Base-by-base conservation (phyloP, 2,797 vertebrate species). In the Amphiprion clarkii region DNA sequence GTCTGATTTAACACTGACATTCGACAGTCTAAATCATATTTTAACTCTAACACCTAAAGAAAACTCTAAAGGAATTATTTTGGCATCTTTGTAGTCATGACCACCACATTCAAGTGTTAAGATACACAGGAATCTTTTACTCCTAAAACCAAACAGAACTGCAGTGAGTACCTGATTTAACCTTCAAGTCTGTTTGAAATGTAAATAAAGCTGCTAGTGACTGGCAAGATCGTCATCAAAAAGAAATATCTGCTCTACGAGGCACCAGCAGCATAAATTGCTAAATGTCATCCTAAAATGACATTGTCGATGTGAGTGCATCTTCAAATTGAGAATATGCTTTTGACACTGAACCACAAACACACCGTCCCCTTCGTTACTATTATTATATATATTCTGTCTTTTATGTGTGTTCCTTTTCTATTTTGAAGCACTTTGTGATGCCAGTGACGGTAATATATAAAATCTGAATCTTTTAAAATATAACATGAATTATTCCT, bases 381-480 rank as follows among this genome's bases (percentile, higher is more conserved):
- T 55, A 39, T 10, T 16, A 55, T 60, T 29, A 21, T 33, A 44
- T 0, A 59, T 17, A 13, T 6, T 21, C 46, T 53, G 16, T 14
- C 16, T 52, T 31, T 42, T n/a, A 54, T 54, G 5, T 39, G 13
- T 40, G 12, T 27, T 44, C n/a, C 1, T 63, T 31, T 23, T 49
- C 31, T 29, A 2, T 19, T 14, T 9, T 48, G 17, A 62, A 51
- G 25, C 68, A 33, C 59, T 69, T 55, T 40, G 39, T 64, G 54
- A 64, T 2, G 0, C 66, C 56, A 14, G 27, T 2, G 33, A 36
- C 7, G 33, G 33, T 36, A 36, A 36, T 36, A 10, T 36, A 36
- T 8, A 36, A 8, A 36, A 10, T 36, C 9, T 9, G 33, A 36
- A 33, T 33, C 5, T 33, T 33, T 33, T 33, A 33, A 33, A 33